Base-by-base conservation (phyloP, 2,113 vertebrate genomes). In the Equus quagga region DNA sequence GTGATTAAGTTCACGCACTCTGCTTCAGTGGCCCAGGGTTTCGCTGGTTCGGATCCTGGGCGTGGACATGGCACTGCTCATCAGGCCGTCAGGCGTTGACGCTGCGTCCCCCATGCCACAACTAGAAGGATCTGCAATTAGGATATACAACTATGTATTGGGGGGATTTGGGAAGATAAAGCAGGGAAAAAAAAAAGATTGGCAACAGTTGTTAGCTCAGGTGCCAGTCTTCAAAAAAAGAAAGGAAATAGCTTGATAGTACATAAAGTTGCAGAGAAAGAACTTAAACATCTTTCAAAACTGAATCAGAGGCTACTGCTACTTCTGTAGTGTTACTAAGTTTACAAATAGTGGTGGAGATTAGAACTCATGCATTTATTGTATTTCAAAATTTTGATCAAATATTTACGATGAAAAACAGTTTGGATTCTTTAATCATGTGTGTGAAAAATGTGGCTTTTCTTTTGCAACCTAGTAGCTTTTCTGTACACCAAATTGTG, bases 201-300 rank as follows among this genome's bases (percentile, higher is more conserved):
- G 36, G 36, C 36, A 41, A 41, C 36, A 41, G 36, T 41, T 41
- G 36, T 41, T 41, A 41, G 36, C 36, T 41, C 36, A 41, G 36
- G 36, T 41, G 36, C 36, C 36, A 41, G 36, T 41, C 36, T 41
- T 41, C 36, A 41, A 41, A 41, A 41, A 41, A 41, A 41, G 36
- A 41, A 51, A 46, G 36, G 13, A 1, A 65, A 56, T 65, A 44
- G 21, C 21, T 73, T 89, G 51, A 33, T 75, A 60, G 33, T 62
- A 46, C 60, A 72, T n/a, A 80, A 78, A 85, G 24, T 72, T 79
- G 7, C 36, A 92, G 36, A 87, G 67, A 83, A 92, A 78, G 28
- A 92, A 69, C 14, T 88, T 46, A 91, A 46, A 70, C 21, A 23
- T 83, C 33, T 62, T 92, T 93, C 60, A 91, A 89, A 94, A 70